phyloP scores from a whole-genome alignment of 2,797 vertebrate genomes.

The Aulostomus chinensis region DNA sequence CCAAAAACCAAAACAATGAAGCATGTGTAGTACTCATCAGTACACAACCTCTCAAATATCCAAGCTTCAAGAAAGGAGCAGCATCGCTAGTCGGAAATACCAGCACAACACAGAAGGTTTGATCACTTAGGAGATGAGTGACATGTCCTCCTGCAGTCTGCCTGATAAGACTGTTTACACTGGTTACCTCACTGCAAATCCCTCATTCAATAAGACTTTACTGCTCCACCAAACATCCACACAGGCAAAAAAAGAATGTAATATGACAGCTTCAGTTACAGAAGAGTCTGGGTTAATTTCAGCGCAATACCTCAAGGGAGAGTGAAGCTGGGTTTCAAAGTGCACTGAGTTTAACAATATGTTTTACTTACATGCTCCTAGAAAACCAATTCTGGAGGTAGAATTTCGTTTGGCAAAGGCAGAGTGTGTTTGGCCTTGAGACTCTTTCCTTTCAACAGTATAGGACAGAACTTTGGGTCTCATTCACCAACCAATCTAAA shows the following conservation, averaged over 20 bases:
- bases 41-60: conserved; percentile 28
- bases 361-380: conserved; percentile 2
- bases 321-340: conserved; percentile 6
- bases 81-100: conserved; percentile 53
- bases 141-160: conserved; percentile 69
- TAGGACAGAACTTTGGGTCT: too few relatives aligned
- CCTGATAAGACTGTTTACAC: conserved; percentile 73
- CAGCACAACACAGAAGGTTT: conserved; percentile 32
- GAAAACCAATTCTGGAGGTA: conserved; percentile 11
- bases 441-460: conserved; percentile 28
- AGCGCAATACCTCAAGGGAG: background rate
- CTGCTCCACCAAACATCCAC: conserved; percentile 4
- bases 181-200: conserved; percentile 38
- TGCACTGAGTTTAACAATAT: conserved; percentile 15
- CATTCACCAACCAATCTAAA: too few relatives aligned
- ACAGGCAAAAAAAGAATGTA: background rate
- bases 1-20: too few relatives aligned
- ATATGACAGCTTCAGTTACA: conserved; percentile 2
- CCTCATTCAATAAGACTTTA: conserved; percentile 30
- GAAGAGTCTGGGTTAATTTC: conserved; percentile 2
- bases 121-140: conserved; percentile 63
- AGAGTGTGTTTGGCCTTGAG: conserved; percentile 20
- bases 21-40: too few relatives aligned
- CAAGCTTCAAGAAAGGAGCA: conserved; percentile 11
- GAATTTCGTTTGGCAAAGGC: conserved; percentile 23